Percentiles rank a stretch among this genome's conserved stretches.
These are phyloP conservation scores for Lydus trimaculatus DNA, from an alignment of 2,888 invertebrate genomes.

Conservation along the genomic window DNA sequence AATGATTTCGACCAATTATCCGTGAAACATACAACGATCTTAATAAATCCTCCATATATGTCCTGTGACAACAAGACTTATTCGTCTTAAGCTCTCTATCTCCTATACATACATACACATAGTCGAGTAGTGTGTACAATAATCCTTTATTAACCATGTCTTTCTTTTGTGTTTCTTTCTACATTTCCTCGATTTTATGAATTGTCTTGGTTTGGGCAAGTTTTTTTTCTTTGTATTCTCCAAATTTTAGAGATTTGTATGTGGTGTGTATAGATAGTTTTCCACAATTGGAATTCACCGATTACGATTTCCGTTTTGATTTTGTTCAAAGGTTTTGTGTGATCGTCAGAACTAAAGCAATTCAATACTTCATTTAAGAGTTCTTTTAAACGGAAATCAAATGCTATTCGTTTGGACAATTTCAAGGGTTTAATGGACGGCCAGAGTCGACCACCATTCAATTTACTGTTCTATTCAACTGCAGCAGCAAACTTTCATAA, in stretches of 20 bases:
- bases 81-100: not conserved
- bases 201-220: not conserved
- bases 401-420: not conserved
- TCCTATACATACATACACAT: too few species aligned
- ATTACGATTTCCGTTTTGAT: not conserved
- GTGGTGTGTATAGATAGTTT: not conserved
- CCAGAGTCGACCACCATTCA: not conserved
- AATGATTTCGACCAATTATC: not conserved
- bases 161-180: not conserved
- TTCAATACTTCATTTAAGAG: not conserved
- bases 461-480: not conserved
- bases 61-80: not conserved
- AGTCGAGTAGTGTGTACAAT: not conserved
- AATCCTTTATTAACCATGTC: conserved; percentile 4
- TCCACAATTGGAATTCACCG: not conserved
- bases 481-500: not conserved
- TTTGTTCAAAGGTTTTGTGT: not conserved
- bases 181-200: not conserved
- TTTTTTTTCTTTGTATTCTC: too few species aligned
- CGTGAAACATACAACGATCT: not conserved
- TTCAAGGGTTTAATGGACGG: not conserved
- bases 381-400: not conserved
- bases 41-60: not conserved
- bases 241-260: not conserved
- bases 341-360: not conserved